Evolutionary conservation across 2,113 vertebrate species (phyloP), one percentile per base, ranked within the genome.

Genomic region (Actenoides hombroni): DNA sequence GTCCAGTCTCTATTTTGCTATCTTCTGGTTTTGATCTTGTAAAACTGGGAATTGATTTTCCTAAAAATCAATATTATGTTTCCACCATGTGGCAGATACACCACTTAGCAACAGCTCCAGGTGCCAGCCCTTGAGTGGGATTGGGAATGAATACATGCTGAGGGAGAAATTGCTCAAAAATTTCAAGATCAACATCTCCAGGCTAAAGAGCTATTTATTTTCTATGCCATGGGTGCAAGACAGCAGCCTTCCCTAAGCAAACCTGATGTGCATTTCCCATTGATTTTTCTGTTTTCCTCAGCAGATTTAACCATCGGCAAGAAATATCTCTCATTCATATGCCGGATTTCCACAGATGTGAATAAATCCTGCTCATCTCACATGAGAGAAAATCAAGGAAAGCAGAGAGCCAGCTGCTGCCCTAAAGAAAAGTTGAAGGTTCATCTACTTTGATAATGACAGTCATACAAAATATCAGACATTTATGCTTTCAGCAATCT

Each of bases 31-130:
- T 95, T 91, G 84, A 95, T 97, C 95, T 91, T 97, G 77, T 97
- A 96, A 97, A 97, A 87, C 90, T 84, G 39, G 80, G 69, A 94
- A 98, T 84, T 96, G 91, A 97, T 95, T 98, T 97, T 95, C 90
- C 63, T 68, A 74, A 83, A 94, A 97, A 97, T 97, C 88, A 68
- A 96, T 95, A 94, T 59, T 93, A 86, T 56, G 7, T 96, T 97
- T 95, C 96, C 94, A 95, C 68, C 83, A 44, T 97, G 83, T 95
- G 94, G 91, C 76, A 87, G 89, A 71, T 84, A 74, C 83, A 83
- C 61, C 93, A 96, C 73, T 97, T 95, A 96, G 88, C 91, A 92
- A 71, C 76, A 93, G 74, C 82, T 87, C 83, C 91, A 92, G 88
- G 89, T 94, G 71, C 68, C 88, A 69, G 56, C 79, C 57, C 63